A percentile compares a stretch with the other conserved stretches of the same genome.
Conservation (phyloP, 2,888 invertebrate genomes). For the Nemapogon koenigi region DNA sequence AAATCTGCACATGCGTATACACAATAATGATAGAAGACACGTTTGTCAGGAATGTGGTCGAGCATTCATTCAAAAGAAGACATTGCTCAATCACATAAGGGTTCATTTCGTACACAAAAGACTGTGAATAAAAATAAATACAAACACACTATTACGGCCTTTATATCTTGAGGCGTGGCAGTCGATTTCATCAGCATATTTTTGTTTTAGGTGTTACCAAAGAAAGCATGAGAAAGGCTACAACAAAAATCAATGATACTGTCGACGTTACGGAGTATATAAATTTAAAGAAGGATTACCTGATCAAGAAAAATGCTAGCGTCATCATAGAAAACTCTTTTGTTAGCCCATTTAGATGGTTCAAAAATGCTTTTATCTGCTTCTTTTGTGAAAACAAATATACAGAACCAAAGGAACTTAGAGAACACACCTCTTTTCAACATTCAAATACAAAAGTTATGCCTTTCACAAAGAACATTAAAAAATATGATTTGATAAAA, state of each 20-base stretch:
- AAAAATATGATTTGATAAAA: conserved; percentile 15
- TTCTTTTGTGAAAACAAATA: conserved; percentile 1
- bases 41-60: conserved; percentile 23
- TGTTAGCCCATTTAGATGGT: background rate
- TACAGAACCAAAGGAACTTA: conserved; percentile 2
- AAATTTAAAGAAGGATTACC: background rate
- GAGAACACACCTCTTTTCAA: background rate
- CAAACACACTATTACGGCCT: too few relatives aligned
- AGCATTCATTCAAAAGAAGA: conserved; percentile 29
- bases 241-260: background rate
- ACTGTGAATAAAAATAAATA: too few relatives aligned
- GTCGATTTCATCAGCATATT: background rate
- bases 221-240: background rate
- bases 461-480: conserved; percentile 5
- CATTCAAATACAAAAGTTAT: background rate
- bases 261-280: background rate
- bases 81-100: conserved; percentile 25
- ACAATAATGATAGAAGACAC: conserved; percentile 25
- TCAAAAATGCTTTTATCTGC: background rate
- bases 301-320: conserved; percentile 2
- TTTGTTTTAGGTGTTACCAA: background rate
- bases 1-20: conserved; percentile 26
- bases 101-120: conserved; percentile 14
- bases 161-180: background rate
- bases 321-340: conserved; percentile 1